Evolutionary conservation across 2,888 invertebrate genomes (phyloP).

Genomic region (Alloscopus bannaensis): DNA sequence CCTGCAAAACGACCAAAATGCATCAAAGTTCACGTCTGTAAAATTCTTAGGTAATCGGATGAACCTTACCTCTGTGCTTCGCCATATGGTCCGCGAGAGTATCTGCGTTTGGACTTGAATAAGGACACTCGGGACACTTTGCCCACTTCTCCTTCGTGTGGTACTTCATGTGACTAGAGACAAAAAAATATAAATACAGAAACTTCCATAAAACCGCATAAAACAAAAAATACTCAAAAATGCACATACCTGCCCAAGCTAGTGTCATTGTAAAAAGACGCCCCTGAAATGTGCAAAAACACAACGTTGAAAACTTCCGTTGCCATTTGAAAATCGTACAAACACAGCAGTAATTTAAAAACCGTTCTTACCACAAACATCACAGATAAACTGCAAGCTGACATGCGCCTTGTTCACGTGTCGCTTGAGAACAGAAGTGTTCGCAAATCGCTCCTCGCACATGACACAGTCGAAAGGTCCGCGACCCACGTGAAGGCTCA

Average conservation of each 20-base stretch:
- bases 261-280: background rate
- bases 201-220: background rate
- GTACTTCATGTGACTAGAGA: background rate
- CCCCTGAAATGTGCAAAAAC: too few relatives aligned
- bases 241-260: background rate
- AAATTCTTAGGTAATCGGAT: background rate
- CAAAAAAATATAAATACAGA: background rate
- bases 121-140: conserved; percentile 2
- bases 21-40: background rate
- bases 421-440: background rate
- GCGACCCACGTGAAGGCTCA: background rate
- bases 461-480: background rate
- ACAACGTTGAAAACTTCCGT: too few relatives aligned
- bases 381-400: background rate
- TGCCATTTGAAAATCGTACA: too few relatives aligned
- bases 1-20: too few relatives aligned
- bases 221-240: too few relatives aligned
- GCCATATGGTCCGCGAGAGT: background rate
- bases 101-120: background rate
- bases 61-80: background rate
- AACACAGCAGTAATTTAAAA: background rate
- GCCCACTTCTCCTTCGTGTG: background rate
- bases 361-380: background rate
- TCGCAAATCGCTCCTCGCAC: background rate
- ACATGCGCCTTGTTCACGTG: background rate